A percentile compares a stretch with the other conserved stretches of the same genome.
Conservation (phyloP, 2,888 invertebrate species). For the Tetranychus piercei region DNA sequence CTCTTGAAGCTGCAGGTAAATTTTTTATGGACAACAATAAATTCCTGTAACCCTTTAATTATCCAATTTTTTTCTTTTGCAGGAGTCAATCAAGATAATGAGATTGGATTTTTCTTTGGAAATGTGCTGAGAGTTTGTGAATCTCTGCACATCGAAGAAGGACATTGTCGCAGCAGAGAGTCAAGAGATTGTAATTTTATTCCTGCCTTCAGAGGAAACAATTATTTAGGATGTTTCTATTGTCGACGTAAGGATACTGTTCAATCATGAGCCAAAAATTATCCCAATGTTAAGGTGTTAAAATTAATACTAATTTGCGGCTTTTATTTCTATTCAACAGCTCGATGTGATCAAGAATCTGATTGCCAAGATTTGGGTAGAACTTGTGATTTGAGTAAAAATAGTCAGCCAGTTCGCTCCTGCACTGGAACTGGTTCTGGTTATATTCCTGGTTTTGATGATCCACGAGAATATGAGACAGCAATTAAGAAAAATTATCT, state of each 20-base stretch:
- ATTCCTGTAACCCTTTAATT: background rate
- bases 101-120: slow-evolving; percentile 1
- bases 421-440: slow-evolving; percentile 9
- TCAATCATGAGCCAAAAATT: background rate
- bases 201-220: background rate
- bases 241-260: slow-evolving; percentile 6
- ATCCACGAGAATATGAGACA: slow-evolving; percentile 6
- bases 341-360: slow-evolving; percentile 6
- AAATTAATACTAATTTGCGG: background rate
- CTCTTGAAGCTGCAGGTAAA: slow-evolving; percentile 8
- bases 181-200: slow-evolving; percentile 10
- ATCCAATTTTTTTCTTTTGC: background rate
- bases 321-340: background rate
- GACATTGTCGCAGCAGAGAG: background rate
- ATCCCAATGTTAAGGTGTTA: too few species aligned
- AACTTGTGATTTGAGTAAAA: slow-evolving; percentile 9
- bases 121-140: slow-evolving; percentile 1
- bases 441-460: slow-evolving; percentile 5
- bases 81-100: background rate
- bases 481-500: slow-evolving; percentile 7
- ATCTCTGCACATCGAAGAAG: background rate
- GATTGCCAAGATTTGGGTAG: slow-evolving; percentile 14
- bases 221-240: slow-evolving; percentile 8
- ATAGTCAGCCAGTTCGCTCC: slow-evolving; percentile 13
- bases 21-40: background rate